phyloP scores from a whole-genome alignment of 2,113 vertebrate genomes.

The Saccopteryx bilineata region DNA sequence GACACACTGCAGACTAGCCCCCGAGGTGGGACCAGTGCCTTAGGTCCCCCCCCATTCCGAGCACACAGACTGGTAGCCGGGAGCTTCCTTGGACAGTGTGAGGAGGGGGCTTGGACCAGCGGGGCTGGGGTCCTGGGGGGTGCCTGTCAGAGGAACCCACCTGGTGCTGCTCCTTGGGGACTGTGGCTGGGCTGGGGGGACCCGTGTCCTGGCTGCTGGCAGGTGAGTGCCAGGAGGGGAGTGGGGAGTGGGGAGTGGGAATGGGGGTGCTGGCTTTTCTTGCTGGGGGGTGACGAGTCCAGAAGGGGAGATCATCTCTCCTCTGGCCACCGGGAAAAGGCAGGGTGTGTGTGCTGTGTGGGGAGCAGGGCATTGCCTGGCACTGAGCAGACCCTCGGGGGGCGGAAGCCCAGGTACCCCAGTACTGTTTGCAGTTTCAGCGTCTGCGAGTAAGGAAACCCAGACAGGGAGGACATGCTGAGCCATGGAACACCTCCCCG shows the following conservation, averaged over 20 bases:
- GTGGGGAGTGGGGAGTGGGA: neutral
- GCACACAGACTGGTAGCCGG: neutral
- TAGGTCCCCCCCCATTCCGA: neutral
- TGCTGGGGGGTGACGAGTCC: too few species aligned
- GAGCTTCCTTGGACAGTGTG: neutral
- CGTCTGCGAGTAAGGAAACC: too few species aligned
- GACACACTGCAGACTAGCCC: too few species aligned
- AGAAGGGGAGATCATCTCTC: neutral
- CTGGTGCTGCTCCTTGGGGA: neutral
- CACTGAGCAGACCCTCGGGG: accelerated
- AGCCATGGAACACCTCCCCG: accelerated
- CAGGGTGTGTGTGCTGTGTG: neutral
- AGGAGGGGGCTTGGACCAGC: neutral
- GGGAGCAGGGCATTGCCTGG: neutral
- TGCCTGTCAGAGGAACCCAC: neutral
- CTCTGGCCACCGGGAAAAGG: neutral
- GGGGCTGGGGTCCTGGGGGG: neutral
- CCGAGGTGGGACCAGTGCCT: neutral
- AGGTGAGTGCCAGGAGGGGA: neutral
- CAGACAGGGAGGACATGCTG: accelerated
- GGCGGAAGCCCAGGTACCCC: neutral
- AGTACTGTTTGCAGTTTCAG: accelerated
- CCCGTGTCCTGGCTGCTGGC: neutral
- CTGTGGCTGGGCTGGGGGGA: neutral
- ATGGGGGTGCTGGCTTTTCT: neutral